Base-by-base conservation (phyloP, 2,113 vertebrate species). In the Lepidiolamprologus cunningtoni region DNA sequence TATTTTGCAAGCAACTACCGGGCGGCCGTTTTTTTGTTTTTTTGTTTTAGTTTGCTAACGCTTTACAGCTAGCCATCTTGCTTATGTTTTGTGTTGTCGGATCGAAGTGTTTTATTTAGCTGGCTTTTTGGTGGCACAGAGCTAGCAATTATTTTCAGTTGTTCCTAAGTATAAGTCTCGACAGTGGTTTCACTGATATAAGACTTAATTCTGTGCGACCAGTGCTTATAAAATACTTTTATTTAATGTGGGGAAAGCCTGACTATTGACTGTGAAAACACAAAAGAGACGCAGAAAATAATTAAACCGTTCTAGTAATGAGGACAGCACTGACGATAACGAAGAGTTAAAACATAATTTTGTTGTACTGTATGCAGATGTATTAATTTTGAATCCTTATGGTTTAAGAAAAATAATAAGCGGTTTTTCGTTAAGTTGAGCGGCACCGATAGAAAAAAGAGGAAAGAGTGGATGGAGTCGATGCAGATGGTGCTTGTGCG, bases 51-150 rank as follows among this genome's bases (percentile, higher is more conserved):
- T 92, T 89, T 80, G 92, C 89, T 93, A 91, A 73, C 85, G 82
- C 83, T 87, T 85, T 82, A 55, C 55, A 89, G 92, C 90, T 93
- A 94, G 94, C 94, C 92, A 92, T 92, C 82, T 95, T 92, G 94
- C 88, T 80, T 68, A 89, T 88, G 89, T 91, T 91, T 83, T 63
- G 91, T 88, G 88, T 91, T 91, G 33, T 81, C 71, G 88, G 87
- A 53, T 88, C 89, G 47, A 92, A 90, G 90, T 82, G 35, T 94
- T 92, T 55, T 89, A 94, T 86, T 91, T 87, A 23, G 80, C 57
- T 19, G 52, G 90, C 76, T 85, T 68, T 57, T 82, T 31, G 3
- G 19, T 37, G 40, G 17, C 33, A 52, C 14, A 16, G 40, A 53
- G 12, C 11, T 45, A 26, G 53, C 19, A 10, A 17, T 68, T 58